A percentile compares a stretch with the other conserved stretches of the same genome.
Evolutionary conservation across 2,888 invertebrate species (phyloP).

Genomic region (Electrophaes corylata): DNA sequence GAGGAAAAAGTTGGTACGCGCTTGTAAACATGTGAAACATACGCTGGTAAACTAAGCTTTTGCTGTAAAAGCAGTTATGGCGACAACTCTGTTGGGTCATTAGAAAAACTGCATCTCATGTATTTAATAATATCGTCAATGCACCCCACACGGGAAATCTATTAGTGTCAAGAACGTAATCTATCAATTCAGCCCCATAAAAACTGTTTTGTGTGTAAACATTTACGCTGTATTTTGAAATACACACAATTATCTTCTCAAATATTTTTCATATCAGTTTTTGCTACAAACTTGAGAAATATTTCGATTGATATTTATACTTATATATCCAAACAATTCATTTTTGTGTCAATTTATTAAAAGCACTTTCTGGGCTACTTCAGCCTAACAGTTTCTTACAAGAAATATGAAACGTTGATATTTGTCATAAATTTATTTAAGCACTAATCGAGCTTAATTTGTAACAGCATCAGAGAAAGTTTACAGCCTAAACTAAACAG

Average conservation of each 20-base stretch:
- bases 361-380: too few relatives aligned
- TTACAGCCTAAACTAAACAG: conserved; percentile 3
- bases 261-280: neutral
- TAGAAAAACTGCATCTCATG: conserved; percentile 81
- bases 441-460: conserved; percentile 29
- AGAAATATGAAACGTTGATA: neutral
- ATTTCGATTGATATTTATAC: too few relatives aligned
- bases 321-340: too few relatives aligned
- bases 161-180: conserved; percentile 78
- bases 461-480: conserved; percentile 18
- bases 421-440: conserved; percentile 20
- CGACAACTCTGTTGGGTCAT: conserved; percentile 55
- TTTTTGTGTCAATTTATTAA: too few relatives aligned
- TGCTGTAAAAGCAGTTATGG: conserved; percentile 16
- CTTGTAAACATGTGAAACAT: neutral
- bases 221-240: conserved; percentile 15
- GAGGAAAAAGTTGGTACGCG: neutral
- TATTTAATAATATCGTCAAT: conserved; percentile 77
- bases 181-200: conserved; percentile 65
- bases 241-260: too few relatives aligned
- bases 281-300: too few relatives aligned
- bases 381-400: neutral
- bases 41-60: conserved; percentile 2
- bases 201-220: conserved; percentile 25
- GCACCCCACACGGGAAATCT: conserved; percentile 72